A percentile compares a stretch with the other conserved stretches of the same genome.
Conservation (phyloP, 2,113 vertebrate genomes). For the Arothron firmamentum region DNA sequence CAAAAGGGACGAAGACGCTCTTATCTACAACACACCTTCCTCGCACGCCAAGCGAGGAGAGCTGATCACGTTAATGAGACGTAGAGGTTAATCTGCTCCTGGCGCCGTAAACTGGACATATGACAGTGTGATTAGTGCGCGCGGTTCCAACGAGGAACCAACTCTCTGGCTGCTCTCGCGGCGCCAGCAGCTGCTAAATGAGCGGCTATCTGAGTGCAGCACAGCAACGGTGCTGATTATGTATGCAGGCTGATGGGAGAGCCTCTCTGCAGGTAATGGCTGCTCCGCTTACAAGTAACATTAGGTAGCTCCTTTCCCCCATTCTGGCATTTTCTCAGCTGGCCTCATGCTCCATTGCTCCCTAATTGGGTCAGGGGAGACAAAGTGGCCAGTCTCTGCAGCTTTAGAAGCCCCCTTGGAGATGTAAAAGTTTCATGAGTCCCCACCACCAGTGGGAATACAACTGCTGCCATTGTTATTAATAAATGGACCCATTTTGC, state of each 20-base stretch:
- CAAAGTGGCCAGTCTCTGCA: slow-evolving; percentile 72
- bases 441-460: slow-evolving; percentile 71
- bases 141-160: slow-evolving; percentile 31
- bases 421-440: slow-evolving; percentile 83
- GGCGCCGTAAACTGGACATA: slow-evolving; percentile 43
- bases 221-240: slow-evolving; percentile 34
- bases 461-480: slow-evolving; percentile 77
- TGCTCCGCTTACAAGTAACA: slow-evolving; percentile 44
- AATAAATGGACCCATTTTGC: slow-evolving; percentile 79
- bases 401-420: slow-evolving; percentile 75
- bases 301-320: slow-evolving; percentile 54
- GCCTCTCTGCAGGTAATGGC: slow-evolving; percentile 54
- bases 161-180: slow-evolving; percentile 12
- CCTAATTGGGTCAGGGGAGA: slow-evolving; percentile 80
- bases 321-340: slow-evolving; percentile 56
- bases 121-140: slow-evolving; percentile 53
- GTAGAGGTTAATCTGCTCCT: slow-evolving; percentile 47
- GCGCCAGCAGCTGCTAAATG: background rate
- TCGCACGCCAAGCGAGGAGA: slow-evolving; percentile 26
- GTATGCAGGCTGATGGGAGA: slow-evolving; percentile 50
- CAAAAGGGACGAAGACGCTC: slow-evolving; percentile 39
- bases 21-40: slow-evolving; percentile 55
- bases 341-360: slow-evolving; percentile 69
- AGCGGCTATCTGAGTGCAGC: background rate
- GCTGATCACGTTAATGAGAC: slow-evolving; percentile 38